phyloP scores from a whole-genome alignment of 1,140 invertebrate genomes.

The Papilio polytes region DNA sequence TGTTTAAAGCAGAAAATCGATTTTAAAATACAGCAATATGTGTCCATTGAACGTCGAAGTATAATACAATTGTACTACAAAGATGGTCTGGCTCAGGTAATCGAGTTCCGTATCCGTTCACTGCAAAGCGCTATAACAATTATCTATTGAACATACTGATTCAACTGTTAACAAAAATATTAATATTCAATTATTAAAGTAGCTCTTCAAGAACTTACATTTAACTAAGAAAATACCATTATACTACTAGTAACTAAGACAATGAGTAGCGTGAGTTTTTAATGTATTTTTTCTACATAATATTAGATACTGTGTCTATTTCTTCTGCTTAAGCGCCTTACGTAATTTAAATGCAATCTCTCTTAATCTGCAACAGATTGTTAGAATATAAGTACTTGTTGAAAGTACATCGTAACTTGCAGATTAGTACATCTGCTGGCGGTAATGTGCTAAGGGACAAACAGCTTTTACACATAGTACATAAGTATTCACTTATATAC shows the following conservation, averaged over 20 bases:
- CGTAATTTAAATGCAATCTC: not conserved
- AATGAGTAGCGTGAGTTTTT: not conserved
- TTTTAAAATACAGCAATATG: not conserved
- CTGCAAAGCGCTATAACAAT: not conserved
- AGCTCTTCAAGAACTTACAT: too few species aligned
- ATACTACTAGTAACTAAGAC: not conserved
- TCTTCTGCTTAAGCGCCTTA: not conserved
- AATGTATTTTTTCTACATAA: not conserved
- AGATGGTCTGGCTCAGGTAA: slow-evolving; percentile 16
- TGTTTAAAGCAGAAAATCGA: not conserved
- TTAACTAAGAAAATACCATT: too few species aligned
- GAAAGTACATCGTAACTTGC: slow-evolving; percentile 6
- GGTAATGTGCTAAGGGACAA: not conserved
- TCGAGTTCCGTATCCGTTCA: not conserved
- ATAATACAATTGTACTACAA: slow-evolving; percentile 2
- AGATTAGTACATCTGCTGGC: not conserved
- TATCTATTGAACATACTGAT: not conserved
- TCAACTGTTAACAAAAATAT: not conserved
- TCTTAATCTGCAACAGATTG: not conserved
- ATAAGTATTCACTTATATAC: not conserved
- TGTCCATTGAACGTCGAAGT: slow-evolving; percentile 4
- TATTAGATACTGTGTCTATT: not conserved
- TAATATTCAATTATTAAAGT: too few species aligned
- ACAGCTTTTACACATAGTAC: not conserved
- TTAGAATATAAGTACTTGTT: not conserved